Evolutionary conservation across 2,888 invertebrate genomes (phyloP).

Genomic region (Macaria liturata): DNA sequence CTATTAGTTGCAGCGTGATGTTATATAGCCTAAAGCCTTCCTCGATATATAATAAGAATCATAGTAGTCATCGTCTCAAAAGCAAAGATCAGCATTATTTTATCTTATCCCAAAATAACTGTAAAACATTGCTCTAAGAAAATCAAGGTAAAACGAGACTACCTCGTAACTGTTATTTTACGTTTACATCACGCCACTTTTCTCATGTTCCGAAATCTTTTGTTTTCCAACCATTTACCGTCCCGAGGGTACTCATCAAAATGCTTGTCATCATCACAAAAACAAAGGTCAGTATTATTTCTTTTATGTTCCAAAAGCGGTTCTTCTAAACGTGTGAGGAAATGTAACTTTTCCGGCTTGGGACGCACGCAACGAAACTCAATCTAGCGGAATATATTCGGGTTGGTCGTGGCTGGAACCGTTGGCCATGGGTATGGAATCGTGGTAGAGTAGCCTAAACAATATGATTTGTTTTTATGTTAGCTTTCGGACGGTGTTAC

Average conservation of each 20-base stretch:
- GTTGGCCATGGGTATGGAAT: neutral
- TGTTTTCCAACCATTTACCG: slow-evolving; percentile 7
- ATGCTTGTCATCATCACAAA: slow-evolving; percentile 28
- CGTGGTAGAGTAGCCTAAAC: no score
- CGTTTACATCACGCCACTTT: no score
- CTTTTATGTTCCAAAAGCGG: slow-evolving; percentile 30
- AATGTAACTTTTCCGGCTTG: slow-evolving; percentile 44
- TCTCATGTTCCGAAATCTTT: no score
- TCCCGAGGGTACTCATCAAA: slow-evolving; percentile 19
- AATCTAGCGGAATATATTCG: slow-evolving; percentile 37
- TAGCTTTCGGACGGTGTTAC: no score
- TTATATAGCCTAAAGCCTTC: no score
- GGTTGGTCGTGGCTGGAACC: slow-evolving; percentile 5
- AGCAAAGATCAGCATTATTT: slow-evolving; percentile 29
- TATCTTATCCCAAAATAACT: slow-evolving; percentile 26
- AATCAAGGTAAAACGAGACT: no score
- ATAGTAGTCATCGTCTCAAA: slow-evolving; percentile 23
- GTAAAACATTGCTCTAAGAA: no score
- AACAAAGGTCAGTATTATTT: slow-evolving; percentile 30
- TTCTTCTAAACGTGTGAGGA: slow-evolving; percentile 38
- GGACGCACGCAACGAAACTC: slow-evolving; percentile 41
- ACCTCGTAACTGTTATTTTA: no score
- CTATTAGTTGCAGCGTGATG: no score
- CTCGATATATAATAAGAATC: no score
- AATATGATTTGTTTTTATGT: no score